Conservation (phyloP, 2,113 vertebrate species). For the Gadus chalcogrammus region DNA sequence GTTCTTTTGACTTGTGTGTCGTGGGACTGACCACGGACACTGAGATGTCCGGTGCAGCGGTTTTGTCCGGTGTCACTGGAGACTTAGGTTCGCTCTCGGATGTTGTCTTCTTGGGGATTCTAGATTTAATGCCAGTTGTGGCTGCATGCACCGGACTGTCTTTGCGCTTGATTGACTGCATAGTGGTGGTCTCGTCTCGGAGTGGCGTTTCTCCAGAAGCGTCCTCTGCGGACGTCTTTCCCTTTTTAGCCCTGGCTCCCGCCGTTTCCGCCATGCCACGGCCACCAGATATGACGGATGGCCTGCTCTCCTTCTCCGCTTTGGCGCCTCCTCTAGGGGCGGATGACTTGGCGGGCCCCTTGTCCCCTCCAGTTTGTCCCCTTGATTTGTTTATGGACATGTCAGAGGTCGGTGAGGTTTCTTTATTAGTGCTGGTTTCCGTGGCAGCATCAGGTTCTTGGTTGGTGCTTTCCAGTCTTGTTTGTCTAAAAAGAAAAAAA, state of each 20-base stretch:
- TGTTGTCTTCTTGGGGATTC: slow-evolving; percentile 63
- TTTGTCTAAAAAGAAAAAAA: slow-evolving; percentile 39
- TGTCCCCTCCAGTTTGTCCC: slow-evolving; percentile 17
- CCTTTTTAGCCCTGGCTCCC: slow-evolving; percentile 49
- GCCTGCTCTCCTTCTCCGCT: slow-evolving; percentile 27
- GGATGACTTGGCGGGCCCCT: slow-evolving; percentile 5
- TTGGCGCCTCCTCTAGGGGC: slow-evolving; percentile 35
- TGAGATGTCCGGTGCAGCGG: slow-evolving; percentile 8
- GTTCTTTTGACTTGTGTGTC: slow-evolving; percentile 45
- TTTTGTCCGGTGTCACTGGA: slow-evolving; percentile 45
- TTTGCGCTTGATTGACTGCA: slow-evolving; percentile 45
- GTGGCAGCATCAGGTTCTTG: slow-evolving; percentile 37
- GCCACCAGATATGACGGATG: slow-evolving; percentile 26
- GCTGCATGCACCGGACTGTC: slow-evolving; percentile 11
- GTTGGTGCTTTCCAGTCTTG: slow-evolving; percentile 44
- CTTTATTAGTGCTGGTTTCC: slow-evolving; percentile 9
- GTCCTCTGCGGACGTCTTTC: slow-evolving; percentile 42
- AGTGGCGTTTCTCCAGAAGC: slow-evolving; percentile 20
- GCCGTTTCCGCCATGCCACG: slow-evolving; percentile 41
- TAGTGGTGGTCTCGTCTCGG: slow-evolving; percentile 36
- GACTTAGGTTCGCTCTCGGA: slow-evolving; percentile 55
- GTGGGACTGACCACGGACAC: slow-evolving; percentile 21
- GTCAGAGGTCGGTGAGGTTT: slow-evolving; percentile 22
- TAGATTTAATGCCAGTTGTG: slow-evolving; percentile 48
- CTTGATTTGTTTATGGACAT: slow-evolving; percentile 55